A percentile compares a stretch with the other conserved stretches of the same genome.
phyloP scores from a whole-genome alignment of 2,113 vertebrate species.

The Glareola pratincola region DNA sequence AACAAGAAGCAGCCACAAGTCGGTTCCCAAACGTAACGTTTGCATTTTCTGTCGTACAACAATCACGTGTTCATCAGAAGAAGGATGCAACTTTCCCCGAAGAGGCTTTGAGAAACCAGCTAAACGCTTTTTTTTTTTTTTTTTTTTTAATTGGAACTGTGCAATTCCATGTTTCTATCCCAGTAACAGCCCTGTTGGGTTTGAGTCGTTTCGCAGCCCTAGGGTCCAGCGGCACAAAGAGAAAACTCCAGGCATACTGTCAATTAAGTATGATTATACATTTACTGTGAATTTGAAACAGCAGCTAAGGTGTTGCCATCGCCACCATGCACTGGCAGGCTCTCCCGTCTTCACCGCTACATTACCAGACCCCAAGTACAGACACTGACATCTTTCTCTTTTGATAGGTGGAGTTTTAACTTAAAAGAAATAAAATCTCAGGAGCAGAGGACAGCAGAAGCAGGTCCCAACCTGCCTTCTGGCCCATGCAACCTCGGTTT shows the following conservation, averaged over 20 bases:
- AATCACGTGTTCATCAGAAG: no score
- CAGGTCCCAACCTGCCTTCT: background rate
- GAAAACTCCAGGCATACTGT: background rate
- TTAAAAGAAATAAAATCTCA: background rate
- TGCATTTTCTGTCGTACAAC: background rate
- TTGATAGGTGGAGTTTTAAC: background rate
- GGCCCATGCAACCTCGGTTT: rapidly evolving
- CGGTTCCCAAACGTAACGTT: background rate
- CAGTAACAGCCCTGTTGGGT: background rate
- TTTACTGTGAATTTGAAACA: background rate
- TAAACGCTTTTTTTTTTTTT: rapidly evolving
- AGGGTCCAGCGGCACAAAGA: background rate
- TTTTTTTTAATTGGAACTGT: background rate
- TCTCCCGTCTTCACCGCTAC: background rate
- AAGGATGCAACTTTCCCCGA: background rate
- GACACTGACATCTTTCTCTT: background rate
- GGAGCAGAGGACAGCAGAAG: background rate
- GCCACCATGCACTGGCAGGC: no score
- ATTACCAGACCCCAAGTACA: rapidly evolving
- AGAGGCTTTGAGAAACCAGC: background rate
- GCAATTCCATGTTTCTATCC: background rate
- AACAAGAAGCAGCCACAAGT: background rate
- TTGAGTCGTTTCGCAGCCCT: rapidly evolving
- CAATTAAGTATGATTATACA: background rate
- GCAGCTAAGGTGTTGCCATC: no score